Evolutionary conservation across 2,113 vertebrate genomes (phyloP).

Genomic region (Solea senegalensis): DNA sequence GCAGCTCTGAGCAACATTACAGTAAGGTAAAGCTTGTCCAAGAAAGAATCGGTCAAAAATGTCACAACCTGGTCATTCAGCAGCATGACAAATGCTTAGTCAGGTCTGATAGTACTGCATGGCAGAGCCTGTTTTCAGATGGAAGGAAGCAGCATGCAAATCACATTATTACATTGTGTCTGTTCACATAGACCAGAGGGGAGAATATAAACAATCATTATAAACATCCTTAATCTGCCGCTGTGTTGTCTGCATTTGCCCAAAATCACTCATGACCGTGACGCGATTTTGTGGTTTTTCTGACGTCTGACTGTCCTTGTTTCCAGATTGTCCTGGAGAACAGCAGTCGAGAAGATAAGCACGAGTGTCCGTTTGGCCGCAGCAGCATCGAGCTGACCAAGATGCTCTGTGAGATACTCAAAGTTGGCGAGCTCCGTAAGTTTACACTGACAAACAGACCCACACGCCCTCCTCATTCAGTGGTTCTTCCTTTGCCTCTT

Average conservation of each 20-base stretch:
- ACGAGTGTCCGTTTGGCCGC: conserved; percentile 97
- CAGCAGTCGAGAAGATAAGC: conserved; percentile 98
- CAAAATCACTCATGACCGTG: background rate
- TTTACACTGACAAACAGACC: conserved; percentile 43
- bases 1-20: background rate
- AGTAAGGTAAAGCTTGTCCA: background rate
- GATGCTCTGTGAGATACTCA: conserved; percentile 98
- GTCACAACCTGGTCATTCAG: too few species aligned
- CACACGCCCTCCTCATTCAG: background rate
- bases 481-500: background rate
- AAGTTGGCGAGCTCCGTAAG: conserved; percentile 99
- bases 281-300: too few species aligned
- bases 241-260: too few species aligned
- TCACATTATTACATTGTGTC: too few species aligned
- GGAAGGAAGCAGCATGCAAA: too few species aligned
- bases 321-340: conserved; percentile 97
- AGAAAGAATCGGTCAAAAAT: background rate
- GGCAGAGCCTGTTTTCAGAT: too few species aligned
- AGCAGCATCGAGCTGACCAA: conserved; percentile 99
- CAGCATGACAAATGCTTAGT: too few species aligned
- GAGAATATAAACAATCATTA: too few species aligned
- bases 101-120: too few species aligned
- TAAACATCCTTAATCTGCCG: too few species aligned
- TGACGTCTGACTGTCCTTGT: background rate
- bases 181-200: too few species aligned